These are phyloP conservation scores for Lasioglossum villosulum DNA, from an alignment of 2,888 invertebrate genomes.

Conservation along the genomic window DNA sequence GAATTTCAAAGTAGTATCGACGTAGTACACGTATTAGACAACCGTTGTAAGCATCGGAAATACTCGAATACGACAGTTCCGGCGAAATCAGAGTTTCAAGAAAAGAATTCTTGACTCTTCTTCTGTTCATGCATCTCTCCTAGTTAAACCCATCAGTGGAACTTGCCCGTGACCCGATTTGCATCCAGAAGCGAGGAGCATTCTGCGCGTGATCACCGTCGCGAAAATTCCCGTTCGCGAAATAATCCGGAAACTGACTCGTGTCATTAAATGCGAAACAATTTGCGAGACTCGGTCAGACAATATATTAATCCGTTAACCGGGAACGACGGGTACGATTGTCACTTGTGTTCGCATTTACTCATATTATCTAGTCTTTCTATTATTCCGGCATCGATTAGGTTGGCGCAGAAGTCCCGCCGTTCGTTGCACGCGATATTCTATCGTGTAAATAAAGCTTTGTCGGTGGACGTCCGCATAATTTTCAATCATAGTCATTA, in stretches of 20 bases:
- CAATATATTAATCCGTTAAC: neutral
- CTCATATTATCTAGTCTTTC: neutral
- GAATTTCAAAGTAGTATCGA: neutral
- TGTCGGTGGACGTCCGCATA: neutral
- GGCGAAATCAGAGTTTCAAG: neutral
- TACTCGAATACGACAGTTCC: slow-evolving; percentile 20
- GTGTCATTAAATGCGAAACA: neutral
- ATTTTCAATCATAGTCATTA: neutral
- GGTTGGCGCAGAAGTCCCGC: neutral
- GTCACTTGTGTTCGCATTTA: neutral
- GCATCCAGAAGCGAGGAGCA: neutral
- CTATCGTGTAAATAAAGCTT: neutral
- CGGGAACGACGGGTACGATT: neutral
- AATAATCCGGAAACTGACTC: slow-evolving; percentile 11
- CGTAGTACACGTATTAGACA: neutral
- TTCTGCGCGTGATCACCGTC: neutral
- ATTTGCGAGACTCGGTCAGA: neutral
- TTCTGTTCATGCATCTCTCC: neutral
- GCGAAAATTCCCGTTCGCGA: neutral
- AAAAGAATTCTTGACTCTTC: neutral
- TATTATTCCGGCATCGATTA: neutral
- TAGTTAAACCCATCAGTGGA: neutral
- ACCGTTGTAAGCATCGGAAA: neutral
- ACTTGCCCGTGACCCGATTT: slow-evolving; percentile 5
- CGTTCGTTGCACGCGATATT: neutral